Percentiles rank a stretch among this genome's conserved stretches.
Conservation (phyloP, 2,797 vertebrate species). For the Phataginus tricuspis region DNA sequence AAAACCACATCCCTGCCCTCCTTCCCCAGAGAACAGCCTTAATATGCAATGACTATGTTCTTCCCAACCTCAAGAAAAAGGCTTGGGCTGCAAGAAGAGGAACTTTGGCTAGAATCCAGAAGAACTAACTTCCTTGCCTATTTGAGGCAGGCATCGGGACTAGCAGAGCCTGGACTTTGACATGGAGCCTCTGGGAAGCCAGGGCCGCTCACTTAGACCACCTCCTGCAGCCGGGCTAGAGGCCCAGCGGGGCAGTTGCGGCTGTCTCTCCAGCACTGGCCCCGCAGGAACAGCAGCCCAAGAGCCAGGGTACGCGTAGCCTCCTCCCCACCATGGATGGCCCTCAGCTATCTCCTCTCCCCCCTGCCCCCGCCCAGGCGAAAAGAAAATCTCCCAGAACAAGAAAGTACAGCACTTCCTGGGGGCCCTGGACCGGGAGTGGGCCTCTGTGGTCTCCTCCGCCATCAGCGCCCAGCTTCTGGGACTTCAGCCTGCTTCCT, state of each 20-base stretch:
- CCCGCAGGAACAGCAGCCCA: not conserved
- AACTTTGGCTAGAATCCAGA: not conserved
- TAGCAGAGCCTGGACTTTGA: not conserved
- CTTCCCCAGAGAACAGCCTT: not conserved
- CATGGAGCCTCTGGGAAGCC: not conserved
- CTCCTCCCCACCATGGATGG: not conserved
- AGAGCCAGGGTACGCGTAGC: not conserved
- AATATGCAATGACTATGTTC: not conserved
- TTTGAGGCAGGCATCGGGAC: not conserved
- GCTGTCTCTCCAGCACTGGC: not conserved
- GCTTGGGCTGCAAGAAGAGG: not conserved
- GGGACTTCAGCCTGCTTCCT: not conserved
- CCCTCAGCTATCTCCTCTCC: not conserved
- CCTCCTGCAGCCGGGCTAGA: not conserved
- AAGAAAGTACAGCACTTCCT: not conserved
- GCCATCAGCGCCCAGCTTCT: not conserved
- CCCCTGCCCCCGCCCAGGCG: not conserved
- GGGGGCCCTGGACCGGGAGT: not conserved
- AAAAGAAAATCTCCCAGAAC: not conserved
- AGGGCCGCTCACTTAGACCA: not conserved
- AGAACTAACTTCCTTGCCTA: not conserved
- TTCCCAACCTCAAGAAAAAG: not conserved
- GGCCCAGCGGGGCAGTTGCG: accelerated
- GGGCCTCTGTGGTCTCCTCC: not conserved
- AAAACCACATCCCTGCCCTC: not conserved